phyloP scores from a whole-genome alignment of 53 echinoderm and acorn worm species.

The Hippasteria phrygiana region DNA sequence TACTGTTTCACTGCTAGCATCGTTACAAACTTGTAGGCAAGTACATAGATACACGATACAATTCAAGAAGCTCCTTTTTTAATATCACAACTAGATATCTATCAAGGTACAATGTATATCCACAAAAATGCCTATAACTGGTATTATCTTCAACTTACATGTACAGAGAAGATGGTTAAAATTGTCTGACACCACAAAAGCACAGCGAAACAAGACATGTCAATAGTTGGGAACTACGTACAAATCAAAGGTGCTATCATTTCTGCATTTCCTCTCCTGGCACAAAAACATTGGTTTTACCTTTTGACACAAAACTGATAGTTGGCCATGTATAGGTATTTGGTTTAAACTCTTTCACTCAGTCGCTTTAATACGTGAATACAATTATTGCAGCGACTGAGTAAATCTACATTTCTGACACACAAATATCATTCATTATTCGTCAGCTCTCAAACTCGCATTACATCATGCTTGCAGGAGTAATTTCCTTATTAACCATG shows the following conservation, averaged over 20 bases:
- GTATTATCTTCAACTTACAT: slow-evolving; percentile 14
- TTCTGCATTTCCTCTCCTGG: not conserved
- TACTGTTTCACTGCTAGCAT: slow-evolving; percentile 67
- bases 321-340: too few species aligned
- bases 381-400: too few species aligned
- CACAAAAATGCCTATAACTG: slow-evolving; percentile 36
- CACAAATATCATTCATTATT: too few species aligned
- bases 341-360: too few species aligned
- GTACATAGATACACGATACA: slow-evolving; percentile 61
- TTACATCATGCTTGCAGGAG: not conserved
- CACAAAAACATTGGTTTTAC: not conserved
- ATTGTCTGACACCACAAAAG: slow-evolving; percentile 7
- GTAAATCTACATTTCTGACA: too few species aligned
- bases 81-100: slow-evolving; percentile 15
- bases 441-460: too few species aligned
- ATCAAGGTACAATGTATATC: slow-evolving; percentile 62
- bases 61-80: slow-evolving; percentile 30
- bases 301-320: not conserved
- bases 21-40: slow-evolving; percentile 67
- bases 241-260: not conserved
- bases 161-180: slow-evolving; percentile 41
- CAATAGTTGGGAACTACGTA: not conserved
- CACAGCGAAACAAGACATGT: not conserved
- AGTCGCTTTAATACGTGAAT: too few species aligned
- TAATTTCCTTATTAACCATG: not conserved